Base-by-base conservation (phyloP, 2,888 invertebrate genomes). In the Rotaria socialis region DNA sequence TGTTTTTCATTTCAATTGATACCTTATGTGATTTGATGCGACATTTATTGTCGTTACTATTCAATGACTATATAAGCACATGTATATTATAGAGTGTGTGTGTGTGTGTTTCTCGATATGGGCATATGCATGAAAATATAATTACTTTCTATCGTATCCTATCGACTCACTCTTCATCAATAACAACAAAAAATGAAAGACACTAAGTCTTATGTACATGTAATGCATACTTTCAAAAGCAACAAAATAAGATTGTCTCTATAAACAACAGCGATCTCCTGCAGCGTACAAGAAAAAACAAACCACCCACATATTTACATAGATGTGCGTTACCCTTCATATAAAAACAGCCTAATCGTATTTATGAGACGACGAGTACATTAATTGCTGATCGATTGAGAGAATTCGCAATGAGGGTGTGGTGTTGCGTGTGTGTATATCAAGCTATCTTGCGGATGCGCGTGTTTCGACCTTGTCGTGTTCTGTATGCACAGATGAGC, bases 381-480 rank as follows among this genome's bases (percentile, higher is more conserved):
- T 35, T 35, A 67, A 19, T 67, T 67, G 67, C 27, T 35, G 67
- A 67, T 67, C 35, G 67, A 67, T 67, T 35, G 16, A 35, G 67
- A 67, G 19, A 67, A 35, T 27, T 67, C 35, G 19, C 35, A 67
- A 67, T 41, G 27, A 14, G 35, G 67, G 67, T 6, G 35, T 41
- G n/a, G n/a, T n/a, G n/a, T n/a, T n/a, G 35, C 14, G 52, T 52
- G 16, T 52, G 16, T 52, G 14, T 52, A 16, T 52, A 14, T 52
- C 67, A 41, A 67, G 67, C 27, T 67, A 16, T 67, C 67, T 67
- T 16, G 67, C 67, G 67, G 67, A 67, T 67, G 67, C 19, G 67
- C 67, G 35, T 67, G 67, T 35, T 67, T 67, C 35, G 67, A 41
- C 67, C 67, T 67, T 67, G 67, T 67, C 67, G 35, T 35, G 67